Evolutionary conservation across 2,113 vertebrate species (phyloP), one percentile per base, ranked within the genome.

Genomic region (Madoqua kirkii): DNA sequence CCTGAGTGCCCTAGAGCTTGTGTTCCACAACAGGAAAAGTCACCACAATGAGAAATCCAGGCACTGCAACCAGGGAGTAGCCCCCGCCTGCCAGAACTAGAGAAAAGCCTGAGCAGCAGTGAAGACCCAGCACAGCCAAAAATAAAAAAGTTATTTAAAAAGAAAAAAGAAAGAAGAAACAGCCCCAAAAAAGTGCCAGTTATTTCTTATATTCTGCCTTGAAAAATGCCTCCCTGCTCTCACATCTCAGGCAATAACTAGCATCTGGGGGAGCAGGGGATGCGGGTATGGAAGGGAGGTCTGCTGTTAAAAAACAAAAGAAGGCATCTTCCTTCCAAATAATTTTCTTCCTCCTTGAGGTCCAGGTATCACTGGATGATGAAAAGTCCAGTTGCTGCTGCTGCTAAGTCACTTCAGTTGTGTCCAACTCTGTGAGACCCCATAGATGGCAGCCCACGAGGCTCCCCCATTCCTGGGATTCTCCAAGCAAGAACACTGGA

Each of bases 281-380:
- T 21, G 4, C 2, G 17, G 2, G 6, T 67, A n/a, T 17, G 64
- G 4, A 71, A 71, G 17, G 9, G 4, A 4, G 19, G 52, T 40
- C 60, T 62, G 10, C 25, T 83, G 1, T 33, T 50, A 50, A 50
- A 33, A 81, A 19, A 50, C 16, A 21, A 81, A 81, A 62, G 43
- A 85, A 48, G 36, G 1, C 19, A 90, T 71, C 74, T 59, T 83
- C 86, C 48, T 71, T 95, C 50, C 19, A 89, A 84, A 96, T 91
- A 83, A 90, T 83, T 59, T 71, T 92, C 83, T 96, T 89, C 52
- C 62, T 93, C n/a, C 85, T 92, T 96, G 85, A 97, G 31, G 48
- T 85, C 82, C 48, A 31, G 40, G 54, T 36, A 8, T 64, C 59
- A 29, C 8, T 93, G 54, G 31, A 91, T 43, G n/a, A 94, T 25